Evolutionary conservation across 2,113 vertebrate genomes (phyloP).

Genomic region (Ammospiza caudacuta): DNA sequence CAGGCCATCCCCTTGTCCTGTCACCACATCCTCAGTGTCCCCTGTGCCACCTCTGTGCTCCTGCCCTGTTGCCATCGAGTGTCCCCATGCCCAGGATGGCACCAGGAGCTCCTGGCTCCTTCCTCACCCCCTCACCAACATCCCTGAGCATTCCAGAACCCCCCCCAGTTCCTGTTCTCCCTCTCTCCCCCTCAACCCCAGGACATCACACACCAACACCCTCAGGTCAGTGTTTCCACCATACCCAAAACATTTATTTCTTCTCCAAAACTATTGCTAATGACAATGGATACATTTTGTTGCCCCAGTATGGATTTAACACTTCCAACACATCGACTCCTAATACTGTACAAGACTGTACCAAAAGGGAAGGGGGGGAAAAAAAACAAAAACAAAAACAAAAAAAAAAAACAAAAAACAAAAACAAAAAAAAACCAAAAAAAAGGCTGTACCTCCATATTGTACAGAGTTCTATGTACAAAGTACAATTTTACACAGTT

Average conservation of each 20-base stretch:
- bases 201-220: not conserved
- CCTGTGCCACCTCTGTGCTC: rapidly evolving
- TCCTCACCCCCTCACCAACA: not conserved
- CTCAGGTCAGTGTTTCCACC: slow-evolving; percentile 56
- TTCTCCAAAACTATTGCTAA: slow-evolving; percentile 76
- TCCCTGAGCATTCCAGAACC: not conserved
- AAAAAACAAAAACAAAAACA: no score
- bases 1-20: not conserved
- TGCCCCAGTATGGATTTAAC: slow-evolving; percentile 50
- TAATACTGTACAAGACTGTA: slow-evolving; percentile 93
- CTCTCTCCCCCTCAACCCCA: rapidly evolving
- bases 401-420: no score
- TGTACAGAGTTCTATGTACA: slow-evolving; percentile 95
- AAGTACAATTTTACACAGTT: slow-evolving; percentile 90
- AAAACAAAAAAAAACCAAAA: slow-evolving; percentile 5
- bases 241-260: slow-evolving; percentile 76
- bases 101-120: rapidly evolving
- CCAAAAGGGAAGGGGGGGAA: slow-evolving; percentile 54
- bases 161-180: rapidly evolving
- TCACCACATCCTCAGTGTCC: not conserved
- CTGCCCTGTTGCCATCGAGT: rapidly evolving
- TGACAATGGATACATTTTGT: slow-evolving; percentile 68
- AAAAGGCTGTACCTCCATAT: slow-evolving; percentile 88
- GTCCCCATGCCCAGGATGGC: rapidly evolving
- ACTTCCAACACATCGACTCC: slow-evolving; percentile 71